phyloP scores from a whole-genome alignment of 2,113 vertebrate species.

The Etheostoma cragini region DNA sequence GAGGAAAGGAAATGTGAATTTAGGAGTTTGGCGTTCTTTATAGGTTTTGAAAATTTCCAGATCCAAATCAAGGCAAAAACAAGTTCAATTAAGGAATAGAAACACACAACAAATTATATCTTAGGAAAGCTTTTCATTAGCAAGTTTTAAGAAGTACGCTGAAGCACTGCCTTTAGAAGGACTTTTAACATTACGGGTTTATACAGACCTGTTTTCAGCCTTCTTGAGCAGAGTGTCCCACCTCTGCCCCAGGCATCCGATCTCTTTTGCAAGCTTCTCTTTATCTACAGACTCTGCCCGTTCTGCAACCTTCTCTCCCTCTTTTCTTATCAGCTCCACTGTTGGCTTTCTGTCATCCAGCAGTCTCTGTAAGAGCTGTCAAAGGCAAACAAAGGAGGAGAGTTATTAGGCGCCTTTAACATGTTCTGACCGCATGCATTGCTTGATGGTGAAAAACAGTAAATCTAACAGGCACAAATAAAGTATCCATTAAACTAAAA shows the following conservation, averaged over 20 bases:
- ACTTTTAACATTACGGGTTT: slow-evolving; percentile 19
- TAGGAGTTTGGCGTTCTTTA: not conserved
- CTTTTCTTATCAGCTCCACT: slow-evolving; percentile 93
- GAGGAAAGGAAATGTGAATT: not conserved
- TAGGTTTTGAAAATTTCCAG: not conserved
- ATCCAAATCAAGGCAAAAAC: not conserved
- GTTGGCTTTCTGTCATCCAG: slow-evolving; percentile 95
- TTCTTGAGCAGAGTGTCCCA: slow-evolving; percentile 94
- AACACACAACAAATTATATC: not conserved
- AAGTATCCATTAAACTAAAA: slow-evolving; percentile 45
- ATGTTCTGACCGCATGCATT: not conserved
- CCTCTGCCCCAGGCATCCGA: slow-evolving; percentile 90
- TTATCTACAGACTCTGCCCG: slow-evolving; percentile 92
- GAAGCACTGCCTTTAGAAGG: not conserved
- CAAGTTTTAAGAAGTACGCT: not conserved
- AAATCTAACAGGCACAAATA: slow-evolving; percentile 60
- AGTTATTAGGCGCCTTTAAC: slow-evolving; percentile 61
- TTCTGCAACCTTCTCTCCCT: slow-evolving; percentile 93
- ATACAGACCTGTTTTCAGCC: slow-evolving; percentile 91
- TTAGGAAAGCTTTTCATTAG: not conserved
- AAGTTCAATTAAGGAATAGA: not conserved
- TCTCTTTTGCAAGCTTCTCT: slow-evolving; percentile 92
- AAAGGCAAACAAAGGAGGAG: slow-evolving; percentile 55
- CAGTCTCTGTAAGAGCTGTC: slow-evolving; percentile 94
- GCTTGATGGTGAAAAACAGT: slow-evolving; percentile 52